A percentile compares a stretch with the other conserved stretches of the same genome.
These are phyloP conservation scores for Chalcis sispes DNA, from an alignment of 2,888 invertebrate genomes.

Conservation along the genomic window DNA sequence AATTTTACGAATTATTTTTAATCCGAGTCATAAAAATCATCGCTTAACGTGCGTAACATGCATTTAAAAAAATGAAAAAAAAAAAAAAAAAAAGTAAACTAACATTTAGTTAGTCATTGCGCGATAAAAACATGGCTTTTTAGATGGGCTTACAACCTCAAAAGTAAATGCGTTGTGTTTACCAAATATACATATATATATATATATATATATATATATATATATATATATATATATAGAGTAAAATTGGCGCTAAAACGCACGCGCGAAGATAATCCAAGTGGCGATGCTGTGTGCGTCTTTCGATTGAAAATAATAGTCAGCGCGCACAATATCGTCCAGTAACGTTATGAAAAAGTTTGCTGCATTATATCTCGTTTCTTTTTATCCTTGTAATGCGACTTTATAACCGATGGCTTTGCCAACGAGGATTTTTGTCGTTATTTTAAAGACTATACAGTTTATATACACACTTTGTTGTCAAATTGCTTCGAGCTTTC, in stretches of 20 bases:
- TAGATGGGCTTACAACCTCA: constrained; percentile 22
- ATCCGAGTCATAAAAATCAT: no score
- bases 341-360: not conserved
- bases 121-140: constrained; percentile 39
- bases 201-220: not conserved
- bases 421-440: no score
- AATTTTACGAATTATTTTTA: no score
- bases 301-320: constrained; percentile 52
- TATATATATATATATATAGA: not conserved
- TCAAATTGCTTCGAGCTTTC: no score
- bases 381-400: not conserved
- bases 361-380: constrained; percentile 15
- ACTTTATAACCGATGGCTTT: no score
- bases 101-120: constrained; percentile 11
- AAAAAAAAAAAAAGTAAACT: no score
- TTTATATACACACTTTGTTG: no score
- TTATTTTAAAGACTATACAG: no score
- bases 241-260: constrained; percentile 32
- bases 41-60: constrained; percentile 3
- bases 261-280: constrained; percentile 29
- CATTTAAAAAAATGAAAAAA: not conserved
- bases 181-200: constrained; percentile 1
- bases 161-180: not conserved
- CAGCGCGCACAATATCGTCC: no score
- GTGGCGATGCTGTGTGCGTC: constrained; percentile 10